These are phyloP conservation scores for Acanthis flammea DNA, from an alignment of 2,797 vertebrate genomes.

Conservation along the genomic window DNA sequence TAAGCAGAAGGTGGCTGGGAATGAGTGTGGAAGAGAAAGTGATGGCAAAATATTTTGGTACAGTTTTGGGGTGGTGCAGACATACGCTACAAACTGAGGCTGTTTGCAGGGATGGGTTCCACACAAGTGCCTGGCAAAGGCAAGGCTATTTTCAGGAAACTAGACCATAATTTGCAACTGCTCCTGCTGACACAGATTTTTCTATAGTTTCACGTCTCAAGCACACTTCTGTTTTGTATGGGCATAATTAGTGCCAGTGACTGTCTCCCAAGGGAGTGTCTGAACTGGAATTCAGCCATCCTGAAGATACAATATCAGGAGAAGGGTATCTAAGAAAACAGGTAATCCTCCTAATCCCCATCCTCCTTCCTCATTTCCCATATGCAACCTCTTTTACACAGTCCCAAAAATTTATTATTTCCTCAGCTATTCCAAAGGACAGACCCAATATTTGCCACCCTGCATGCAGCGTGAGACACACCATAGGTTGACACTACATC, in stretches of 20 bases:
- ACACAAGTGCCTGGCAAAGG: not conserved
- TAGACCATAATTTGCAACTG: not conserved
- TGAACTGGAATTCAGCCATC: slow-evolving; percentile 4
- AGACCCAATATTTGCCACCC: not conserved
- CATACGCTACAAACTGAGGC: not conserved
- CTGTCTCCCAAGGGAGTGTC: not conserved
- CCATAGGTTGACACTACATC: not conserved
- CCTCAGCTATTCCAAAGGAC: not conserved
- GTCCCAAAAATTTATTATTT: not conserved
- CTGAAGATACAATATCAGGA: not conserved
- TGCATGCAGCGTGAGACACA: not conserved
- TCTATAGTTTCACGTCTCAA: slow-evolving; percentile 10
- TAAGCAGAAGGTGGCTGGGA: not conserved
- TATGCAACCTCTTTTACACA: not conserved
- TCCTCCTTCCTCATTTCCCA: not conserved
- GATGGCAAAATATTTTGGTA: not conserved
- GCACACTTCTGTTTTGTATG: not conserved
- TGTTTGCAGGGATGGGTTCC: not conserved
- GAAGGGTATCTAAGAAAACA: not conserved
- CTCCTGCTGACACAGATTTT: slow-evolving; percentile 23
- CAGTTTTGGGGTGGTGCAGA: not conserved
- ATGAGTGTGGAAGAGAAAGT: not conserved
- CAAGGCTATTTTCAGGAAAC: slow-evolving; percentile 18
- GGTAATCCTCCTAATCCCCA: not conserved
- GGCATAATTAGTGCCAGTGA: slow-evolving; percentile 14